Conservation (phyloP, 53 echinoderm and acorn worm genomes). For the Temnopleurus reevesii region DNA sequence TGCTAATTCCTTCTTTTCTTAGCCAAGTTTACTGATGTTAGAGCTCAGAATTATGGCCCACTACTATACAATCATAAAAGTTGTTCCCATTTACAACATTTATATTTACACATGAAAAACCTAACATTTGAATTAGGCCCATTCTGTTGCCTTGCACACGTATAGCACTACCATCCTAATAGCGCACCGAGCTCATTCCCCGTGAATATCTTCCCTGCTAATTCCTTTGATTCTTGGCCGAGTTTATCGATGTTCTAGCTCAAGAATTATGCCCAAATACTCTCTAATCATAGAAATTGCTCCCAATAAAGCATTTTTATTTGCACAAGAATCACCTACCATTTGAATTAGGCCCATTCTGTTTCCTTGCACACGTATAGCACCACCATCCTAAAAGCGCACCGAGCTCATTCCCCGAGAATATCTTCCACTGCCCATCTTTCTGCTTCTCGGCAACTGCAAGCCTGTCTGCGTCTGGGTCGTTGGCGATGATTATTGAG, state of each 20-base stretch:
- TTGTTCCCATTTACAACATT: too few relatives aligned
- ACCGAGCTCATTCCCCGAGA: constrained; percentile 90
- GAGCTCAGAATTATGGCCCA: too few relatives aligned
- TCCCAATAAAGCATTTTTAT: not conserved
- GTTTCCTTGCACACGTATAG: constrained; percentile 63
- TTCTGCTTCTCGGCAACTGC: constrained; percentile 88
- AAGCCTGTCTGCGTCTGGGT: constrained; percentile 94
- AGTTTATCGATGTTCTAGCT: too few relatives aligned
- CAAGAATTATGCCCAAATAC: too few relatives aligned
- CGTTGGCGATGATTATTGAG: constrained; percentile 89
- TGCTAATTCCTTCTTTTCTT: constrained; percentile 72
- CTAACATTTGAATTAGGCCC: not conserved
- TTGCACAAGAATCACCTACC: not conserved
- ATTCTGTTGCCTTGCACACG: constrained; percentile 63
- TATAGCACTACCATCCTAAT: constrained; percentile 87
- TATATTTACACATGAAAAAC: too few relatives aligned
- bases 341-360: not conserved
- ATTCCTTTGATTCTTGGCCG: too few relatives aligned
- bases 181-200: constrained; percentile 94
- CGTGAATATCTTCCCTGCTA: constrained; percentile 89
- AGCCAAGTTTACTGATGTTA: too few relatives aligned
- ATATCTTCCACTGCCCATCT: constrained; percentile 88
- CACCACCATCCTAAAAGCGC: constrained; percentile 95
- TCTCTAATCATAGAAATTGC: too few relatives aligned
- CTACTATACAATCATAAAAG: too few relatives aligned